Evolutionary conservation across 2,888 invertebrate genomes (phyloP).

Genomic region (Cerastis leucographa): DNA sequence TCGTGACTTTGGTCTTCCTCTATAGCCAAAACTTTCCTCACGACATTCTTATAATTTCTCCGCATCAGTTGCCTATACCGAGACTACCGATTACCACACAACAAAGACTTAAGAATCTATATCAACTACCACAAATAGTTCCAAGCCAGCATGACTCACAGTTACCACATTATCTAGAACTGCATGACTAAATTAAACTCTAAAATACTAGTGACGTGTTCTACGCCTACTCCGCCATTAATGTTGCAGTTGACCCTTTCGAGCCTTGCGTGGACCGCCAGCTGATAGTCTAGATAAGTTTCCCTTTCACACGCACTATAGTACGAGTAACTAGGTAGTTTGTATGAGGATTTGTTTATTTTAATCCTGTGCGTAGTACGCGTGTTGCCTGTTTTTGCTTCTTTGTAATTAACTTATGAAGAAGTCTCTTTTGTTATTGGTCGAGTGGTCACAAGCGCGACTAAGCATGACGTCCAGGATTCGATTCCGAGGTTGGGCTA

Average conservation of each 20-base stretch:
- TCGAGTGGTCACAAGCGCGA: too few species aligned
- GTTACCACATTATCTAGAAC: conserved; percentile 37
- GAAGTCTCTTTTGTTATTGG: too few species aligned
- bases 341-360: not conserved
- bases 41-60: too few species aligned
- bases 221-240: conserved; percentile 53
- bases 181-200: conserved; percentile 49
- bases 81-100: too few species aligned
- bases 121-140: conserved; percentile 1
- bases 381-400: not conserved
- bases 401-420: not conserved
- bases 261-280: conserved; percentile 39
- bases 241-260: conserved; percentile 48
- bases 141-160: conserved; percentile 46
- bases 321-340: not conserved
- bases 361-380: not conserved
- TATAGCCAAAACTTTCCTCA: too few species aligned
- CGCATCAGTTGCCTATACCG: too few species aligned
- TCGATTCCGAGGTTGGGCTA: too few species aligned
- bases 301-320: conserved; percentile 50
- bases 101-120: not conserved
- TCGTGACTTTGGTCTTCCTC: too few species aligned
- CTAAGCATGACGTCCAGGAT: too few species aligned
- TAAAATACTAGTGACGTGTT: conserved; percentile 55
- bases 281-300: conserved; percentile 52